Evolutionary conservation across 2,113 vertebrate genomes (phyloP), one percentile per base, ranked within the genome.

Genomic region (Bubo bubo): DNA sequence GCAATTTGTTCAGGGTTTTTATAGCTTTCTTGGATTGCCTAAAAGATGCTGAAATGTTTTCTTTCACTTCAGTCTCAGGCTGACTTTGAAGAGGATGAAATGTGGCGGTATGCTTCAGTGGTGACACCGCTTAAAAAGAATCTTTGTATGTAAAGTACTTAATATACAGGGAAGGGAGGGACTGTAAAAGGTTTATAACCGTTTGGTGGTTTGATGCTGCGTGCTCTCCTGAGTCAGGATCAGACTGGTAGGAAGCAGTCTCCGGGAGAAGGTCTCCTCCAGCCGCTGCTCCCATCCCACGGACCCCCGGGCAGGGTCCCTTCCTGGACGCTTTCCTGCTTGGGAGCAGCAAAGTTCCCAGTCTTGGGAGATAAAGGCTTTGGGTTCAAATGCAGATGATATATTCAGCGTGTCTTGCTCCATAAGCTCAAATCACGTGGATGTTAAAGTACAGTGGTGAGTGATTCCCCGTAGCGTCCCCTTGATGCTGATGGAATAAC

Each of bases 371-470:
- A 21, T 4, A 8, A 18, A 43, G 32, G 27, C 56, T 37, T 37
- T 0, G 0, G 3, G 17, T 15, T 24, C 41, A 37, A 32, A 9
- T 6, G 2, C 12, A 3, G 6, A 0, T 12, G 21, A 6, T 15
- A 3, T 3, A 11, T 28, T 19, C 5, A n/a, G 16, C 35, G 4
- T 2, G 0, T 34, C 32, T 27, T 27, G 20, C 26, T 34, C 13
- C 18, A 2, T 24, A 6, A 14, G 12, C 22, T 10, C 7, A 10
- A 24, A 43, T 10, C 30, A 18, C 6, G 1, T 5, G 30, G 20
- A 4, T 7, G 32, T 34, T 35, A 7, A 8, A 27, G 71, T 26
- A 9, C 21, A 6, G 14, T 3, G 19, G n/a, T 17, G 50, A 34
- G 21, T 2, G 56, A 19, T 23, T 80, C 67, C n/a, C 35, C 2